Evolutionary conservation across 2,113 vertebrate species (phyloP).

Genomic region (Galeopterus variegatus): DNA sequence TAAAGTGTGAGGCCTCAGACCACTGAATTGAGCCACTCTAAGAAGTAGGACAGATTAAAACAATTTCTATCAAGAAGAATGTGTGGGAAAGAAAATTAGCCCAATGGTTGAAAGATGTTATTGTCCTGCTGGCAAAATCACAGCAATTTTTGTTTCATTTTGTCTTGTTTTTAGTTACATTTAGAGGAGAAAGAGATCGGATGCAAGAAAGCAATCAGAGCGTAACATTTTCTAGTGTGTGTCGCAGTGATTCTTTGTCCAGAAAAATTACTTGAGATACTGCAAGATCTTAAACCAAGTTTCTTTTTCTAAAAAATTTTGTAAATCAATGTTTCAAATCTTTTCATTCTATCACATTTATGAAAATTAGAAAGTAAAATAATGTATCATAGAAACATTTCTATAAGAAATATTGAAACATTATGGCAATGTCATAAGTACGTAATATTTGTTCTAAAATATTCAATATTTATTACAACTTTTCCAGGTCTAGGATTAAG

Average conservation of each 20-base stretch:
- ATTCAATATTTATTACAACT: neutral
- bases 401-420: neutral
- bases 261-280: neutral
- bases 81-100: neutral
- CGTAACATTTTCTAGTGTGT: neutral
- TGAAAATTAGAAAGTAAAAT: neutral
- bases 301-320: too few species aligned
- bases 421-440: neutral
- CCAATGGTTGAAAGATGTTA: too few species aligned
- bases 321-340: neutral
- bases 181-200: neutral
- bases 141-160: neutral
- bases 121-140: neutral
- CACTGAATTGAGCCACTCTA: neutral
- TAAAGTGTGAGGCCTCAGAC: too few species aligned
- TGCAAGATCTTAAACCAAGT: neutral
- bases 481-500: neutral
- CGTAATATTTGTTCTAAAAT: conserved; percentile 1
- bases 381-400: neutral
- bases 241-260: neutral
- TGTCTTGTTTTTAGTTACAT: neutral
- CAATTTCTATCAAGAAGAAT: neutral
- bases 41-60: neutral
- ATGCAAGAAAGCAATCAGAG: neutral
- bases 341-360: neutral